Conservation (phyloP, 2,888 invertebrate species). For the Nomada ferruginata region DNA sequence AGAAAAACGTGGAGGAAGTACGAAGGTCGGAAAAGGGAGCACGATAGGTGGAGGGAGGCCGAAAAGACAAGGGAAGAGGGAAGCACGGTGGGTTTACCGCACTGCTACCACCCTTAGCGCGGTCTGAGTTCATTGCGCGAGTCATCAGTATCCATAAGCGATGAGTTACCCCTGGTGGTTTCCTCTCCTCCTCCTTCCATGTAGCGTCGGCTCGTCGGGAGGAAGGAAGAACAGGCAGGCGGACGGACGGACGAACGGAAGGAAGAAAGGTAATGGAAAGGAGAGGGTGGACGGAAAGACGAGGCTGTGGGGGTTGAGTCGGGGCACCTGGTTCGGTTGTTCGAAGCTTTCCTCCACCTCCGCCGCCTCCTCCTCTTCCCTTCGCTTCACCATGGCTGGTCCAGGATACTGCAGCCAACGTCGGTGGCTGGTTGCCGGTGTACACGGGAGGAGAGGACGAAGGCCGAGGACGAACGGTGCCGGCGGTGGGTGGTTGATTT, state of each 20-base stretch:
- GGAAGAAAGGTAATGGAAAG: conserved; percentile 10
- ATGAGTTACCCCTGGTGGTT: conserved; percentile 85
- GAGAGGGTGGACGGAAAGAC: conserved; percentile 19
- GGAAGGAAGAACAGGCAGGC: conserved; percentile 34
- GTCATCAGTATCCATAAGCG: conserved; percentile 93
- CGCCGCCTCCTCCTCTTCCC: not conserved
- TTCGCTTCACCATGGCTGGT: conserved; percentile 45
- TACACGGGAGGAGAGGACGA: conserved; percentile 69
- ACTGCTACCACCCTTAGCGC: conserved; percentile 74
- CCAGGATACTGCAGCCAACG: conserved; percentile 65
- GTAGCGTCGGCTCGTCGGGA: not conserved
- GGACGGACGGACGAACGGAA: conserved; percentile 26
- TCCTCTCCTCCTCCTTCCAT: conserved; percentile 75
- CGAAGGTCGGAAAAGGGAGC: conserved; percentile 31
- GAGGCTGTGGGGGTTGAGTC: conserved; percentile 47
- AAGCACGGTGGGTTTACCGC: conserved; percentile 70
- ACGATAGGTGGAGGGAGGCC: conserved; percentile 42
- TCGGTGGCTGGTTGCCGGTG: conserved; percentile 55
- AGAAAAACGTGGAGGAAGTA: conserved; percentile 79
- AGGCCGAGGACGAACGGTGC: conserved; percentile 69
- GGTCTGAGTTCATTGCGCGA: conserved; percentile 87
- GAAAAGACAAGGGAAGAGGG: conserved; percentile 64
- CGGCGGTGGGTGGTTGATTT: conserved; percentile 81
- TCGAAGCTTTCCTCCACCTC: conserved; percentile 71
- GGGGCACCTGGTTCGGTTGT: conserved; percentile 82